Evolutionary conservation across 30 jellyfish, hydroid and myxozoan species (phyloP).

Genomic region (Euphysa ruthae): DNA sequence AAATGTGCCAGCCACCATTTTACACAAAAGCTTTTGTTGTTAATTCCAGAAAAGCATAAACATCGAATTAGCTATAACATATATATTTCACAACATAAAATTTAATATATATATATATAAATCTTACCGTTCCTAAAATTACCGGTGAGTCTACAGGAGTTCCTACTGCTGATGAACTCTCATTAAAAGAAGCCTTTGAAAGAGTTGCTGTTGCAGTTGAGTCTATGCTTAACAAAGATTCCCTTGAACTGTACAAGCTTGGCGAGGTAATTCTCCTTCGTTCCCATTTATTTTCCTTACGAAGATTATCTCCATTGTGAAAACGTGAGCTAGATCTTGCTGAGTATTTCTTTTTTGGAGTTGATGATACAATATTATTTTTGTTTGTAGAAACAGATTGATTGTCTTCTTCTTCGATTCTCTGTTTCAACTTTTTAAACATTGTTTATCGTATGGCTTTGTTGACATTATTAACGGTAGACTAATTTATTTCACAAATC

Average conservation of each 20-base stretch:
- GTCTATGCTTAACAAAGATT: slow-evolving; percentile 58
- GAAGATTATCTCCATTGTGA: slow-evolving; percentile 19
- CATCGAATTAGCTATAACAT: not conserved
- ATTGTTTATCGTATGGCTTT: no score
- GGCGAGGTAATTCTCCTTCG: slow-evolving; percentile 62
- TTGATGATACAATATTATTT: slow-evolving; percentile 17
- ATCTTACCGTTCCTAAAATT: slow-evolving; percentile 35
- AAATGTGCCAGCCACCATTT: no score
- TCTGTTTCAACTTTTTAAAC: slow-evolving; percentile 82
- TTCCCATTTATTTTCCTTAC: slow-evolving; percentile 92
- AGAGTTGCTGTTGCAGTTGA: slow-evolving; percentile 73
- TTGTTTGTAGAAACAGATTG: not conserved
- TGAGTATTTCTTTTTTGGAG: slow-evolving; percentile 19
- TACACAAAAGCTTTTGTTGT: not conserved
- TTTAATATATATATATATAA: no score
- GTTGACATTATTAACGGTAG: no score
- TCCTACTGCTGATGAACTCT: slow-evolving; percentile 49
- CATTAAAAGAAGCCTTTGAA: slow-evolving; percentile 50
- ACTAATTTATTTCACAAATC: no score
- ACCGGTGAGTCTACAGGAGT: slow-evolving; percentile 56
- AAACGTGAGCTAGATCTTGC: not conserved
- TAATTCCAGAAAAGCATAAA: not conserved
- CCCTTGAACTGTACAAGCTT: slow-evolving; percentile 88
- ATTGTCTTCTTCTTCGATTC: slow-evolving; percentile 87
- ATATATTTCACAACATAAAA: no score